Evolutionary conservation across 2,797 vertebrate genomes (phyloP).

Genomic region (Odontamblyopus lacepedii): DNA sequence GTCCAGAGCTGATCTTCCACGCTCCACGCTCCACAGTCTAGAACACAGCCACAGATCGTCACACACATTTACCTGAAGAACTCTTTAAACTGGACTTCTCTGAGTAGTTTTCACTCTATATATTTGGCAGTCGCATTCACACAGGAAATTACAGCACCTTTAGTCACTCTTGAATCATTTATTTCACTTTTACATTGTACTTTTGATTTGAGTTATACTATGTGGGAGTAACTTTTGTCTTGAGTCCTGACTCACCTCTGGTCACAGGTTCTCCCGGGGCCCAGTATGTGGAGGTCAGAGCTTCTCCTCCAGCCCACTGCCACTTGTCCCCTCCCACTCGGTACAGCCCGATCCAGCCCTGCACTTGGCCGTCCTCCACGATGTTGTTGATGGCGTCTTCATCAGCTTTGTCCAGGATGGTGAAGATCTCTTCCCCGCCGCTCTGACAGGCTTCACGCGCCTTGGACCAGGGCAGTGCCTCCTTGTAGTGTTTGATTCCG

Average conservation of each 20-base stretch:
- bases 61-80: too few species aligned
- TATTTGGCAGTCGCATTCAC: too few species aligned
- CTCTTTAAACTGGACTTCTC: too few species aligned
- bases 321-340: neutral
- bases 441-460: neutral
- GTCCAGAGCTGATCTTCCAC: neutral
- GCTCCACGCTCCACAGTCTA: neutral
- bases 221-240: too few species aligned
- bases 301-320: neutral
- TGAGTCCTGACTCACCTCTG: too few species aligned
- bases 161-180: too few species aligned
- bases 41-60: neutral
- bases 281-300: neutral
- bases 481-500: neutral
- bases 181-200: too few species aligned
- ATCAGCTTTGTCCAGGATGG: neutral
- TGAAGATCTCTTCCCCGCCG: neutral
- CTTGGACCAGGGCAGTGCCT: neutral
- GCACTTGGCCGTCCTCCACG: accelerated
- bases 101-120: too few species aligned
- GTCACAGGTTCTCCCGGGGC: neutral
- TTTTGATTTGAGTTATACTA: too few species aligned
- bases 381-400: too few species aligned
- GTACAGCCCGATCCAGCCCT: neutral
- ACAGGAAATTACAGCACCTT: too few species aligned